A percentile compares a stretch with the other conserved stretches of the same genome.
phyloP scores from a whole-genome alignment of 2,113 vertebrate species.

The Coracopsis vasa region DNA sequence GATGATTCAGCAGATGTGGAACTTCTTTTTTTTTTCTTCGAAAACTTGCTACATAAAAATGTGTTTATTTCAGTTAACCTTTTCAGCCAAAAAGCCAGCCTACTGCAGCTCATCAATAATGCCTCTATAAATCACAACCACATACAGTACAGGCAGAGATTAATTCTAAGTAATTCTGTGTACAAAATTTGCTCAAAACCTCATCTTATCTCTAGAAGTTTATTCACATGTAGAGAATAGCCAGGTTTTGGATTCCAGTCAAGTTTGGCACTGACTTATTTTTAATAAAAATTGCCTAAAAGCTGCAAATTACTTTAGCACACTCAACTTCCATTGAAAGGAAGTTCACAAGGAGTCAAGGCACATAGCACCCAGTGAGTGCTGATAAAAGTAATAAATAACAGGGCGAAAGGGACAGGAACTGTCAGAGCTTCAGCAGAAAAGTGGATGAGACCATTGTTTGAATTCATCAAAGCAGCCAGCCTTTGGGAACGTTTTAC shows the following conservation, averaged over 20 bases:
- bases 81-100: conserved; percentile 18
- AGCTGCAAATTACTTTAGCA: background rate
- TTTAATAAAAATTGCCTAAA: background rate
- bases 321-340: background rate
- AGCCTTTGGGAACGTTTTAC: background rate
- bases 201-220: background rate
- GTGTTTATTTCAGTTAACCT: conserved; percentile 40
- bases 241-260: background rate
- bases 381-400: background rate
- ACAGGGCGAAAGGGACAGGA: background rate
- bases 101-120: background rate
- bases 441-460: background rate
- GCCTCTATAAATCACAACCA: background rate
- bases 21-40: background rate
- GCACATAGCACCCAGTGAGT: background rate
- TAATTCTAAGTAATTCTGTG: conserved; percentile 3
- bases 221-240: conserved; percentile 4
- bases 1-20: background rate
- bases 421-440: background rate
- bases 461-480: background rate
- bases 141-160: background rate
- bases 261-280: background rate
- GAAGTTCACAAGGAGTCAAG: background rate
- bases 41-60: background rate
- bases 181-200: conserved; percentile 17